phyloP scores from a whole-genome alignment of 2,113 vertebrate species.

The Athene cunicularia region DNA sequence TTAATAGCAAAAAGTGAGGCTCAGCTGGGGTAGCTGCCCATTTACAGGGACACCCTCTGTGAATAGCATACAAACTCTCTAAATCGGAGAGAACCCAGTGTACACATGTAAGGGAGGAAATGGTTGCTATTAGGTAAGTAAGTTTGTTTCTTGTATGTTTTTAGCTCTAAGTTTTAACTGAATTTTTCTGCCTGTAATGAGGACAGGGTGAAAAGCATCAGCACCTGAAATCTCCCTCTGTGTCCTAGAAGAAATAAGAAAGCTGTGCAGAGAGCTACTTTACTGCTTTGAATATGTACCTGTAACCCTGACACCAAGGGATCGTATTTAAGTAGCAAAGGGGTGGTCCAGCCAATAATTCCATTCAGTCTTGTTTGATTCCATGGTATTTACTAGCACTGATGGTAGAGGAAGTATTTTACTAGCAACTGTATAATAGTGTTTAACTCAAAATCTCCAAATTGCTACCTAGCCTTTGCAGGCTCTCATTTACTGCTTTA shows the following conservation, averaged over 20 bases:
- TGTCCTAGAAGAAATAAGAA: not conserved
- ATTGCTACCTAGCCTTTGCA: not conserved
- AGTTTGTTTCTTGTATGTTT: not conserved
- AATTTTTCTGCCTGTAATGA: not conserved
- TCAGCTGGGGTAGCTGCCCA: not conserved
- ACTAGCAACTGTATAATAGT: not conserved
- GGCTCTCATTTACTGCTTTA: not conserved
- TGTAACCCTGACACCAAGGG: not conserved
- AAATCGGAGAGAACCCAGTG: not conserved
- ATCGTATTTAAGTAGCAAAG: not conserved
- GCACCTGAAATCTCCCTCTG: not conserved
- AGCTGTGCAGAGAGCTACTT: not conserved
- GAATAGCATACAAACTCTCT: not conserved
- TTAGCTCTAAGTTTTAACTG: not conserved
- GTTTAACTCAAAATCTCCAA: not conserved
- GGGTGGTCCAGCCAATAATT: not conserved
- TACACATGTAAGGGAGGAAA: not conserved
- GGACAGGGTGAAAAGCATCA: not conserved
- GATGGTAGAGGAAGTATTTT: not conserved
- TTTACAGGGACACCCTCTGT: not conserved
- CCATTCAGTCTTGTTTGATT: not conserved
- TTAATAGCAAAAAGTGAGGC: not conserved
- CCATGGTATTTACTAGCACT: not conserved
- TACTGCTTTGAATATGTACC: not conserved
- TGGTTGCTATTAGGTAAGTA: not conserved